Base-by-base conservation (phyloP, 2,888 invertebrate genomes). In the Cataglyphis livida region DNA sequence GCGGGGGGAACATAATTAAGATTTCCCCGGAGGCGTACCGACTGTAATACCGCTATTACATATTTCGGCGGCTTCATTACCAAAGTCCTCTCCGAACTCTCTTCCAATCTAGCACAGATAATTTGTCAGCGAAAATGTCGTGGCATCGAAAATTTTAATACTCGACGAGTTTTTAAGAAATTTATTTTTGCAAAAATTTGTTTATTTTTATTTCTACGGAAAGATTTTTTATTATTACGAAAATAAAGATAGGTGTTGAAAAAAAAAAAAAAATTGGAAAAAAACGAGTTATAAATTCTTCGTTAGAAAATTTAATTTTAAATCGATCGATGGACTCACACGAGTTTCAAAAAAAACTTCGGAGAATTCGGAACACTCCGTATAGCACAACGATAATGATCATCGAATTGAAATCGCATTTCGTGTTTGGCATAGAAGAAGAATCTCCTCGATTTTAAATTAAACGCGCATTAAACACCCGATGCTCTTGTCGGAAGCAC, bases 1-100 rank as follows among this genome's bases (percentile, higher is more conserved):
- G 57, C 44, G 35, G 7, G 35, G 38, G 10, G 70, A 59, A 44
- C 35, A 6, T 6, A 70, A 70, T 79, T 79, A 79, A 79, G 70
- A 59, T 32, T 78, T 78, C 35, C 68, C 68, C 28, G 0, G 18
- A 68, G 70, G 21, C 41, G 32, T 12, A 38, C 7, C 75, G 38
- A 65, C 51, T 28, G 51, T 35, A 54, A 75, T 2, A 21, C 3
- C 9, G n/a, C 7, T 35, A 18, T 21, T 44, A 44, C 44, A 44
- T 35, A 35, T 44, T 44, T 74, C 32, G 15, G 28, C 9, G 12
- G n/a, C 15, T 64, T 66, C 5, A 5, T 51, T 51, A n/a, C 48
- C 38, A 28, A 57, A 78, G 41, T 78, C 32, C 1, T 51, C 51
- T 51, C n/a, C 48, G n/a, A 76, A 41, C 3, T 68, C 25, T 18